Evolutionary conservation across 2,113 vertebrate species (phyloP).

Genomic region (Aspidoscelis tigris): DNA sequence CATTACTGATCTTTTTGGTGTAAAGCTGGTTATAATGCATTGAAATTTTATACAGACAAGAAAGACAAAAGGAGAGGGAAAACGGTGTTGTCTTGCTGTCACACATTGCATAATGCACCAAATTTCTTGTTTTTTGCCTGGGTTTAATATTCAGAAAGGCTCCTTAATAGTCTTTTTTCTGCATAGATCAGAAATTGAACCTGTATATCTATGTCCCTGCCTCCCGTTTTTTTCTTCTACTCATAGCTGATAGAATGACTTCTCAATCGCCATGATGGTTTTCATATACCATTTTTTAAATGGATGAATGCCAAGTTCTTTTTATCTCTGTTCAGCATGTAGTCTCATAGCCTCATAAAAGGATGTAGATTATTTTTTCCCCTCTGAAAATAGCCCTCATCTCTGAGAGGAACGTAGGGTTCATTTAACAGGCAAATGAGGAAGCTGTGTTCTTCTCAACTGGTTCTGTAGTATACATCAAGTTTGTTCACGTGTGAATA

Average conservation of each 20-base stretch:
- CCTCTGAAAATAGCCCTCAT: not conserved
- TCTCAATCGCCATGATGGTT: not conserved
- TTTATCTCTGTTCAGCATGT: not conserved
- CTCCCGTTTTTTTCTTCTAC: not conserved
- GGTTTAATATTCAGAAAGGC: not conserved
- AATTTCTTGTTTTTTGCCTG: not conserved
- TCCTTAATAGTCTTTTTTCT: not conserved
- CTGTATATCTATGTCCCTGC: not conserved
- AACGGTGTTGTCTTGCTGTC: constrained; percentile 4
- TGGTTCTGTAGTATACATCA: not conserved
- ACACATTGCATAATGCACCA: not conserved
- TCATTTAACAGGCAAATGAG: not conserved
- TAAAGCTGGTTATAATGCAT: not conserved
- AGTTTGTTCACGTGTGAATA: not conserved
- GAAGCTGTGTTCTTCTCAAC: not conserved
- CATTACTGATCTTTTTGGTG: not conserved
- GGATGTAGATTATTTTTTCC: not conserved
- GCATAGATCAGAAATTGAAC: not conserved
- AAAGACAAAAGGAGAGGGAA: not conserved
- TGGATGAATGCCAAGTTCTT: not conserved
- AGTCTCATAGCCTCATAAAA: not conserved
- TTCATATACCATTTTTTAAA: not conserved
- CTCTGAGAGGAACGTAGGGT: not conserved
- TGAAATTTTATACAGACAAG: constrained; percentile 14
- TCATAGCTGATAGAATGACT: not conserved